These are phyloP conservation scores for Pipistrellus kuhlii DNA, from an alignment of 2,797 vertebrate species.

Conservation along the genomic window DNA sequence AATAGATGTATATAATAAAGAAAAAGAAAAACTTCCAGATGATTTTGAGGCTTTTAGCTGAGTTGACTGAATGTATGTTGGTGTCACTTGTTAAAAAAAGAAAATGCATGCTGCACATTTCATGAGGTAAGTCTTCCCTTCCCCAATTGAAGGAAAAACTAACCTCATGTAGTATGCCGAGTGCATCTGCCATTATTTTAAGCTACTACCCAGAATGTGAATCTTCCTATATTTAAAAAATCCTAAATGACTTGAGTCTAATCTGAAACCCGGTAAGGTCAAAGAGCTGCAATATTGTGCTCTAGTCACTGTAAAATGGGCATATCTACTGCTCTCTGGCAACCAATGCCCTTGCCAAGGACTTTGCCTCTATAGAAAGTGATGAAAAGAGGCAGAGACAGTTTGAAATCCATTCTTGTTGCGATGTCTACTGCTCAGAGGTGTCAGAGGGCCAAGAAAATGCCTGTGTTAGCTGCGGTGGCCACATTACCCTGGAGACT, in stretches of 20 bases:
- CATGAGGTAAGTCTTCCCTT: too few relatives aligned
- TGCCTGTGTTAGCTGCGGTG: background rate
- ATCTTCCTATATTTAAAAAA: background rate
- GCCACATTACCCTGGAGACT: background rate
- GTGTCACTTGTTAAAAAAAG: background rate
- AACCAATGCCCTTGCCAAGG: background rate
- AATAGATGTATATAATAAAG: background rate
- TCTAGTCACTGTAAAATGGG: background rate
- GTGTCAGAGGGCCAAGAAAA: background rate
- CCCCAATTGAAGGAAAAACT: background rate
- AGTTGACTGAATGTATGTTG: background rate
- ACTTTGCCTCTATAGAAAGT: background rate
- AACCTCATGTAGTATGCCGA: background rate
- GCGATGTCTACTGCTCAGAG: background rate
- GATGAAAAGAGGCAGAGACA: background rate
- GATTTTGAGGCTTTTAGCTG: background rate
- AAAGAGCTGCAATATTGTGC: background rate
- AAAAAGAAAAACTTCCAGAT: background rate
- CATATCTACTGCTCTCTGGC: background rate
- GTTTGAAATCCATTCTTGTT: background rate
- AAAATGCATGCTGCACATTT: background rate
- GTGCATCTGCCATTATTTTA: background rate
- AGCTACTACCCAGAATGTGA: background rate
- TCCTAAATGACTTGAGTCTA: background rate
- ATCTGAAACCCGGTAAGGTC: background rate